These are phyloP conservation scores for Cyclura pinguis DNA, from an alignment of 2,797 vertebrate genomes.

Conservation along the genomic window DNA sequence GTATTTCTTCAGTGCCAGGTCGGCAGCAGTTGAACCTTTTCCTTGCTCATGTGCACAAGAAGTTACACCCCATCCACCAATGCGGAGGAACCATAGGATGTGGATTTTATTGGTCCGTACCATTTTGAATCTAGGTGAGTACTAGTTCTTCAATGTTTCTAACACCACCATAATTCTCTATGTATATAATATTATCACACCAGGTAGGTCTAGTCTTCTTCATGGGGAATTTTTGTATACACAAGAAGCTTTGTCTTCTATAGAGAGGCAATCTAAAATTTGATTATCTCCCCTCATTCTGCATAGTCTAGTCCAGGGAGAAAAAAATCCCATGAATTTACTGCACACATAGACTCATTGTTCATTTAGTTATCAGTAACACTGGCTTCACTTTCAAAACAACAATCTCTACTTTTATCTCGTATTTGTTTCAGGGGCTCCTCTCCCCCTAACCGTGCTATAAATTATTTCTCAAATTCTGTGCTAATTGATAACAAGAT, in stretches of 20 bases:
- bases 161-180: not conserved
- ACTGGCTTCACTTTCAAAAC: not conserved
- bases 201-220: not conserved
- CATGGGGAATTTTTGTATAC: not conserved
- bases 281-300: no score
- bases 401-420: not conserved
- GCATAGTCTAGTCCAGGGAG: no score
- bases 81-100: not conserved
- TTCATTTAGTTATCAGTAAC: not conserved
- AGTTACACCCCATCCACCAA: not conserved
- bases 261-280: not conserved
- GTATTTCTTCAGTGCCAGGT: not conserved
- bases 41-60: not conserved
- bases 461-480: constrained; percentile 40
- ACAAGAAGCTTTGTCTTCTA: not conserved
- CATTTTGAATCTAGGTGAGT: not conserved
- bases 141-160: not conserved
- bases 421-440: rapidly evolving
- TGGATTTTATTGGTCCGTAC: not conserved
- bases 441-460: not conserved
- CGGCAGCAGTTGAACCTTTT: not conserved
- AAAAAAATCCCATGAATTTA: not conserved
- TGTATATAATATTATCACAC: not conserved
- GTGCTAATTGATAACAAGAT: constrained; percentile 69
- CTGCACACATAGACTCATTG: no score